Percentiles rank a stretch among this genome's conserved stretches.
These are phyloP conservation scores for Upupa epops DNA, from an alignment of 2,113 vertebrate species.

Conservation along the genomic window DNA sequence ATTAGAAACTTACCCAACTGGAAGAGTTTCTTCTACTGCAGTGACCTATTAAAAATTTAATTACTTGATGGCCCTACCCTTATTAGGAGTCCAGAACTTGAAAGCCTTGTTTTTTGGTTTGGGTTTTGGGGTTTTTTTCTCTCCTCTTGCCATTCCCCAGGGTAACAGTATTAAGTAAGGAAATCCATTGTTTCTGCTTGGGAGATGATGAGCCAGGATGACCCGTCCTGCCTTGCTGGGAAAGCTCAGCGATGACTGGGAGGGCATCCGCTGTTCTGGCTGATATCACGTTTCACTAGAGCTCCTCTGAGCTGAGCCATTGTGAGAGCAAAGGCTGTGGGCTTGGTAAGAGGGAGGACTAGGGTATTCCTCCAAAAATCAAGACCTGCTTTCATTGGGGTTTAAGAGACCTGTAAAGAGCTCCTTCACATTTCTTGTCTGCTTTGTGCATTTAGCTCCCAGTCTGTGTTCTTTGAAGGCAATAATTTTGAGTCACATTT, in stretches of 20 bases:
- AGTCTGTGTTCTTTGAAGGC: background rate
- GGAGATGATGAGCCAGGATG: background rate
- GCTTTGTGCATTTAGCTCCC: background rate
- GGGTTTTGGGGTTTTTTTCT: background rate
- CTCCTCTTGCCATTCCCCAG: background rate
- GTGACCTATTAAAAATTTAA: constrained; percentile 72
- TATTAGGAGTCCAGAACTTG: constrained; percentile 50
- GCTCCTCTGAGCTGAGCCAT: background rate
- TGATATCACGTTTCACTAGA: background rate
- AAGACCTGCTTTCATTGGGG: constrained; percentile 8
- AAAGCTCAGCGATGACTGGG: background rate
- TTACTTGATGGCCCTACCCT: constrained; percentile 58
- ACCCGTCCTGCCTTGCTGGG: background rate
- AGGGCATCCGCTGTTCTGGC: background rate
- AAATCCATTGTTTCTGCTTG: background rate
- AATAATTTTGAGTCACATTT: background rate
- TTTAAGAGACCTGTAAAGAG: background rate
- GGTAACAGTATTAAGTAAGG: background rate
- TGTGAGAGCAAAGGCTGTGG: constrained; percentile 38
- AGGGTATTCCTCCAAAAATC: constrained; percentile 21
- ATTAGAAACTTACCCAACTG: constrained; percentile 69
- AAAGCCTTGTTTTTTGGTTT: constrained; percentile 32
- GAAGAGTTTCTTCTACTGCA: constrained; percentile 66
- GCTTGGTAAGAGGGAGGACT: constrained; percentile 20
- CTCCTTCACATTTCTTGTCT: background rate